Evolutionary conservation across 2,888 invertebrate genomes (phyloP), one percentile per base, ranked within the genome.

Genomic region (Brassicogethes aeneus): DNA sequence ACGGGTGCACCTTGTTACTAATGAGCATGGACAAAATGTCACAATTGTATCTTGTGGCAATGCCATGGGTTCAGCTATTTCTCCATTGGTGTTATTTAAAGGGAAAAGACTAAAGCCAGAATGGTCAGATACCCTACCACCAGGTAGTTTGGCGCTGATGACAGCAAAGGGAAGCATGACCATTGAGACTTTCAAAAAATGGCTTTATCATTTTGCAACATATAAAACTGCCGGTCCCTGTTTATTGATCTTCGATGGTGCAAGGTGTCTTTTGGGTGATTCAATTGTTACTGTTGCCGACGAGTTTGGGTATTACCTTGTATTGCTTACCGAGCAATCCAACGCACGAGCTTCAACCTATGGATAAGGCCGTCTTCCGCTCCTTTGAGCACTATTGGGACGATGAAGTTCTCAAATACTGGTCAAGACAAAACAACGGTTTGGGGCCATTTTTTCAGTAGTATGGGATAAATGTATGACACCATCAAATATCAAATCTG

Each of bases 271-370:
- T 23, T 23, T 58, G 17, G 54, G 56, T 43, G 37, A 41, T 17
- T 48, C 39, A 7, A 57, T 60, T 44, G 54, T 55, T 3, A 54
- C 55, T 12, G 48, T 36, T 13, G 58, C 60, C 16, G 56, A 59
- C 15, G 42, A 48, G 44, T 39, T 40, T 33, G n/a, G 48, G 47
- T 17, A 57, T 61, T 17, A 48, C 43, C 17, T 45, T 63, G 14
- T 57, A 49, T 33, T 63, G n/a, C n/a, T n/a, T n/a, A n/a, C n/a
- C n/a, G n/a, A n/a, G n/a, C n/a, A n/a, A n/a, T n/a, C n/a, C n/a
- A 63, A 64, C 62, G 0, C 61, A 63, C 42, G 59, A 62, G 38
- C 42, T 64, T 1, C 63, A 64, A 41, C 59, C 60, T 2, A 51
- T 63, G 50, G 60, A 59, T 44, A 61, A 62, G 44, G 38, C 54